Base-by-base conservation (phyloP, 2,797 vertebrate genomes). In the Eulemur mongoz region DNA sequence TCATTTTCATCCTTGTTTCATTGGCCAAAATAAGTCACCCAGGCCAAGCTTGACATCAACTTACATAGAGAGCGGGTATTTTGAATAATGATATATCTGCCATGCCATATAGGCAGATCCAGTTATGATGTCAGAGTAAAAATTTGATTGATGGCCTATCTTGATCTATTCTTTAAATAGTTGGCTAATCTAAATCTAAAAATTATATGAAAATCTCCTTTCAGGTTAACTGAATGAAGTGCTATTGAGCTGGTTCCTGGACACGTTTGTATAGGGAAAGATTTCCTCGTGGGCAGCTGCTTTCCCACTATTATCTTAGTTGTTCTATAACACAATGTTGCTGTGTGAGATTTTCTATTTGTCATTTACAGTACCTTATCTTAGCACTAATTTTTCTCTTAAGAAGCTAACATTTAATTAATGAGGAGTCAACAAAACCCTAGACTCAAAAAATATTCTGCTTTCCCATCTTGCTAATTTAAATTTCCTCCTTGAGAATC, bases 401-500 rank as follows among this genome's bases (percentile, higher is more conserved):
- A 63, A 93, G 4, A 61, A 93, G 18, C 30, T 81, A 84, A 83
- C 61, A 87, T 78, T 79, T 63, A 94, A 83, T 54, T 84, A 85
- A 43, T 65, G 61, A 50, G 81, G 6, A 78, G 22, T 40, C 59
- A 79, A 69, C 50, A 96, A 94, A 82, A 67, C 7, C 14, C 7
- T 48, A 73, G 38, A 82, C 73, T 75, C 50, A 81, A 76, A 89
- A 79, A 75, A 89, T 17, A 12, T 15, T 91, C 27, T 35, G n/a
- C 50, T 92, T 96, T 92, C 85, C 8, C 54, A 50, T 76, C 45
- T 87, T 78, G 14, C 22, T 80, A 85, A 91, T 75, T 96, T 85
- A 79, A 93, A 76, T 95, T 86, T 91, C 95, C 70, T 96, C n/a
- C n/a, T 94, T 63, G 52, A 97, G 22, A 89, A 86, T 91, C 40